These are phyloP conservation scores for Aporophyla nigra DNA, from an alignment of 2,888 invertebrate species.

Conservation along the genomic window DNA sequence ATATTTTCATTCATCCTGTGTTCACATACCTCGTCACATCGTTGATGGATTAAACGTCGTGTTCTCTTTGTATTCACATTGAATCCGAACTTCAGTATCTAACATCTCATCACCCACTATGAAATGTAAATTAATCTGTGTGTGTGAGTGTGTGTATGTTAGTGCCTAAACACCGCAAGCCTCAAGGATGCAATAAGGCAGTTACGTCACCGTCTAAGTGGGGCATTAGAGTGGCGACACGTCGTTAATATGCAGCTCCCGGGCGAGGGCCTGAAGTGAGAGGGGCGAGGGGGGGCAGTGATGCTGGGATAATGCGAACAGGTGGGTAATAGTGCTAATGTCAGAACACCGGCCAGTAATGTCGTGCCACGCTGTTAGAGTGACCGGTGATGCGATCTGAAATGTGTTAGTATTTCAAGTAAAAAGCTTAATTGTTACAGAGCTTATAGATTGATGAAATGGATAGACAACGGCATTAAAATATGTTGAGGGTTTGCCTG, in stretches of 20 bases:
- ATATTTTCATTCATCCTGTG: not conserved
- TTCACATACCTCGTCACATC: not conserved
- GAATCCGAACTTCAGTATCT: not conserved
- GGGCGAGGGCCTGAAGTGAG: not conserved
- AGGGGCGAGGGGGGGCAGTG: not conserved
- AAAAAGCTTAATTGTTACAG: not conserved
- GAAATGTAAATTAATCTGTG: conserved; percentile 21
- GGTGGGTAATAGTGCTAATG: conserved; percentile 53
- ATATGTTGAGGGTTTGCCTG: not conserved
- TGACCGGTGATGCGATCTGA: conserved; percentile 3
- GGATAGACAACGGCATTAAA: not conserved
- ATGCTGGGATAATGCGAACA: conserved; percentile 39
- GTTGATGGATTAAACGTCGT: not conserved
- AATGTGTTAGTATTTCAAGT: not conserved
- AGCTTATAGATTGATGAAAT: not conserved
- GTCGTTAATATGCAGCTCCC: conserved; percentile 63
- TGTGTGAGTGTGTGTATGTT: conserved; percentile 17
- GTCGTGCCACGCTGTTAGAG: conserved; percentile 14
- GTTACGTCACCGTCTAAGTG: conserved; percentile 61
- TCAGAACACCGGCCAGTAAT: conserved; percentile 35
- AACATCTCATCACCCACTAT: conserved; percentile 1
- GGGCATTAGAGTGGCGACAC: conserved; percentile 61
- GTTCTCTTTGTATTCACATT: not conserved
- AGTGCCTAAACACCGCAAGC: conserved; percentile 45
- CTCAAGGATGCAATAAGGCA: conserved; percentile 58